Evolutionary conservation across 2,797 vertebrate genomes (phyloP).

Genomic region (Anas bernieri): DNA sequence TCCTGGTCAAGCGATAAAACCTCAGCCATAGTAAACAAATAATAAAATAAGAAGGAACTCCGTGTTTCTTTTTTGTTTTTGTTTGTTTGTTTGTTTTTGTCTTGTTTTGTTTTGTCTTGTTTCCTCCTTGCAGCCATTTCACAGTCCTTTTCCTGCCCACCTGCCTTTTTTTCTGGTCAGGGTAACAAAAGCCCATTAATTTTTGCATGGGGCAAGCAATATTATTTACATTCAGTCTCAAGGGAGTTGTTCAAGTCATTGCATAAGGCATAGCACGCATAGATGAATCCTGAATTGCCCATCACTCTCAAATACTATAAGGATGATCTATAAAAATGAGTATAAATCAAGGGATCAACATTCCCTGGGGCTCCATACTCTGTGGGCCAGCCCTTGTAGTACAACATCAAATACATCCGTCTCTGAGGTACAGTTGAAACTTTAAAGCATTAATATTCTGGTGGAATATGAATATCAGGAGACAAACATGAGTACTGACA

Average conservation of each 20-base stretch:
- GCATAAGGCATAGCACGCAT: constrained; percentile 1
- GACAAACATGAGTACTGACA: constrained; percentile 1
- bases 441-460: constrained; percentile 51
- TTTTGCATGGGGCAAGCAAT: background rate
- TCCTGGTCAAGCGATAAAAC: background rate
- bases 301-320: constrained; percentile 48
- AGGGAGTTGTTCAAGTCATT: constrained; percentile 35
- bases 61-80: background rate
- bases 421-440: constrained; percentile 35
- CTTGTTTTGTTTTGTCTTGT: background rate
- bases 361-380: constrained; percentile 5
- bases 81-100: background rate
- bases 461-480: constrained; percentile 21
- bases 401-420: constrained; percentile 16
- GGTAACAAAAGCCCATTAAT: constrained; percentile 4
- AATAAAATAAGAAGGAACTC: background rate
- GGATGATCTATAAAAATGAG: constrained; percentile 44
- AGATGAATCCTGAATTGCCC: constrained; percentile 54
- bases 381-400: constrained; percentile 14
- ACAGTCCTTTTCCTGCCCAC: background rate
- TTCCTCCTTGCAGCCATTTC: background rate
- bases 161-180: background rate
- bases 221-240: constrained; percentile 44
- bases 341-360: constrained; percentile 36
- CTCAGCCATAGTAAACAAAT: background rate